Evolutionary conservation across 1,140 invertebrate genomes (phyloP).

Genomic region (Rhagoletis pomonella): DNA sequence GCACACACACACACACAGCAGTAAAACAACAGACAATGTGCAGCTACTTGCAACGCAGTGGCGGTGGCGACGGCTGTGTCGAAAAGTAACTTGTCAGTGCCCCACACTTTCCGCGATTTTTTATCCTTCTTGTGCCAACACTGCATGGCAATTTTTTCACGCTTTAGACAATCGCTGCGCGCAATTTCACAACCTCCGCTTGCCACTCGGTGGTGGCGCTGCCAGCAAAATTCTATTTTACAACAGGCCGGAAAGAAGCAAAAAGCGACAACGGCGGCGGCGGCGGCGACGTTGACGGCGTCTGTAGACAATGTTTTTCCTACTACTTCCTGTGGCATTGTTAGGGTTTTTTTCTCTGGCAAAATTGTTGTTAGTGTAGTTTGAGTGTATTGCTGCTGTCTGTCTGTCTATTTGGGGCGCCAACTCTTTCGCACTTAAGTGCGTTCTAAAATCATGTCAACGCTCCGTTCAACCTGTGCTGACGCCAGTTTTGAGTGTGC

Average conservation of each 20-base stretch:
- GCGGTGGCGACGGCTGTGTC: neutral
- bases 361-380: too few relatives aligned
- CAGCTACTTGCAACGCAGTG: neutral
- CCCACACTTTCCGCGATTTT: neutral
- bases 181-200: neutral
- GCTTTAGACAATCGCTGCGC: neutral
- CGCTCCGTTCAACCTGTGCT: neutral
- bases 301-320: constrained; percentile 5
- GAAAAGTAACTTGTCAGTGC: constrained; percentile 7
- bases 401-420: neutral
- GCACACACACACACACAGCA: too few relatives aligned
- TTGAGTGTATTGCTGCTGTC: neutral
- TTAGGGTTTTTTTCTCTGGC: neutral
- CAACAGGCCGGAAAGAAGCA: neutral
- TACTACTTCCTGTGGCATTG: neutral
- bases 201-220: neutral
- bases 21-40: neutral
- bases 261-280: too few relatives aligned
- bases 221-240: neutral
- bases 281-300: neutral
- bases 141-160: neutral
- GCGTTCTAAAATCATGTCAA: neutral
- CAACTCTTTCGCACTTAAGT: neutral
- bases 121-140: neutral
- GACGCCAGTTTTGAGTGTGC: neutral